Conservation (phyloP, 2,888 invertebrate genomes). For the Drosophila sordidula region DNA sequence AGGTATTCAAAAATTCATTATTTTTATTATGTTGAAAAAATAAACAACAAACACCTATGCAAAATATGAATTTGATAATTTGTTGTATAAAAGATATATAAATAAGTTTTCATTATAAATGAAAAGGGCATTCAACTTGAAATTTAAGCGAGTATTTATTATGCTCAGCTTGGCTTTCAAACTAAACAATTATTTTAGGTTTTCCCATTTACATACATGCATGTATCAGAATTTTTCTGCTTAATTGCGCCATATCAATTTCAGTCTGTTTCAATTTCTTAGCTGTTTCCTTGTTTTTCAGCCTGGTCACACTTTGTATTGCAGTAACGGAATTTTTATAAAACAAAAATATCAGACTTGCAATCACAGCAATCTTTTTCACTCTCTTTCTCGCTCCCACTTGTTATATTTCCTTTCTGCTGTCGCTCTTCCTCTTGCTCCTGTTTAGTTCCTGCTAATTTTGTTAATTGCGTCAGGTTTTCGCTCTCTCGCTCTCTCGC, state of each 20-base stretch:
- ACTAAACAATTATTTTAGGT: no score
- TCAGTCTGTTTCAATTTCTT: background rate
- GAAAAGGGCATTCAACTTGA: no score
- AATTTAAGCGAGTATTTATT: no score
- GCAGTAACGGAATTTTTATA: no score
- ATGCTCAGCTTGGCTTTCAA: no score
- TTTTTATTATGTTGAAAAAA: no score
- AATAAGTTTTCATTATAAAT: background rate
- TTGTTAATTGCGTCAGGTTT: conserved; percentile 19
- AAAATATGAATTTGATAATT: no score
- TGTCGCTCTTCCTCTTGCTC: background rate
- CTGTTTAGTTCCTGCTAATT: conserved; percentile 15
- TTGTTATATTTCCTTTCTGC: background rate
- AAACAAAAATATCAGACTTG: background rate
- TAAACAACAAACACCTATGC: no score
- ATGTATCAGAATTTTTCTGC: background rate
- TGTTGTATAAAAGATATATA: background rate
- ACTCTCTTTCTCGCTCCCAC: background rate
- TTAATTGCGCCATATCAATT: background rate
- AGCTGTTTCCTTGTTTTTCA: background rate
- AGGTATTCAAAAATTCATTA: no score
- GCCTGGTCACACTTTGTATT: no score
- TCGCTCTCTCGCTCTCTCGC: background rate
- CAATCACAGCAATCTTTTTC: background rate
- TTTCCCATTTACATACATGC: background rate